Evolutionary conservation across 1,140 invertebrate species (phyloP), one percentile per base, ranked within the genome.

Genomic region (Calephelis virginiensis): DNA sequence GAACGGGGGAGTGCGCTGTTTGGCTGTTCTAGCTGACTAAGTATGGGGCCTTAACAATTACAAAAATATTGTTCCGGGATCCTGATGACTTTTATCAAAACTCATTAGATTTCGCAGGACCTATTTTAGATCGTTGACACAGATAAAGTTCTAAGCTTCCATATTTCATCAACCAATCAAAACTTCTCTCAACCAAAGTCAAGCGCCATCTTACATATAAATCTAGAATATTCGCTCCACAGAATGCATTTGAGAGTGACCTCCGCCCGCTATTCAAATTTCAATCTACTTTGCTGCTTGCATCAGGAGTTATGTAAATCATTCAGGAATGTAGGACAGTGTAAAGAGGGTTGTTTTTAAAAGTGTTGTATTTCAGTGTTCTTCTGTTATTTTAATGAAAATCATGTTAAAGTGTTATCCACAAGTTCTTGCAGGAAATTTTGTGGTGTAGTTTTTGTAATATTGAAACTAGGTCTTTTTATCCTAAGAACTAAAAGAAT

Each of bases 221-320:
- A 59, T 59, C 12, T 17, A 59, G 11, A 59, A 59, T 28, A 28
- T 28, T 38, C 37, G 40, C 53, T 37, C 12, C 53, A 38, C 53
- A 59, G 53, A 59, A 59, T 59, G 12, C 53, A 17, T 11, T 59
- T 59, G 11, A 28, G 37, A 59, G 17, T 59, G 53, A 59, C 53
- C 53, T 59, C 53, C 53, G 53, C 53, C 53, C 28, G 11, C 53
- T 59, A 59, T 59, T 59, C 53, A 59, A 59, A 59, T 59, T 59
- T 59, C 53, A 59, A 59, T 59, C 53, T 59, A 59, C 53, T 59
- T 59, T 59, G 17, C 53, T 37, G 28, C 53, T 37, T 59, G 53
- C 53, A 59, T 59, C 53, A 59, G 37, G 37, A 59, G 53, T 59
- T 59, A 59, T 59, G 53, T 59, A 59, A 59, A 59, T 59, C 53